phyloP scores from a whole-genome alignment of 1,140 invertebrate species.

The Papilio machaon region DNA sequence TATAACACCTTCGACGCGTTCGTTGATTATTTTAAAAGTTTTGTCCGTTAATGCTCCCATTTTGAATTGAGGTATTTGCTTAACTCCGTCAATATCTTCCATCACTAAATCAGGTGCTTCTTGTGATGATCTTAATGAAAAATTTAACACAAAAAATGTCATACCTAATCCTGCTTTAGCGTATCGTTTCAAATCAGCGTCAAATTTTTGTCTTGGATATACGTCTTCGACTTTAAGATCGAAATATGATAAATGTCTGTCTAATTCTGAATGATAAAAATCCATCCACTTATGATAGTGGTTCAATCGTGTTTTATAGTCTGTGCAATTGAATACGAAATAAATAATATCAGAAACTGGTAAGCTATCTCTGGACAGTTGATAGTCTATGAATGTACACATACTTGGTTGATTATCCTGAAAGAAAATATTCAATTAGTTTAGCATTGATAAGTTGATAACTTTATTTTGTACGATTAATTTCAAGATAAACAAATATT shows the following conservation, averaged over 20 bases:
- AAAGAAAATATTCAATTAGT: conserved; percentile 39
- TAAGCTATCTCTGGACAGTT: conserved; percentile 40
- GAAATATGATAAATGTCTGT: conserved; percentile 42
- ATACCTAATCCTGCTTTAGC: conserved; percentile 37
- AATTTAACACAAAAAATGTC: conserved; percentile 33
- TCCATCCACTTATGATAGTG: conserved; percentile 55
- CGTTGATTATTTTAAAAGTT: conserved; percentile 24
- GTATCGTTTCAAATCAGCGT: conserved; percentile 51
- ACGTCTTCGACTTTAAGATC: conserved; percentile 44
- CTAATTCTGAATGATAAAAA: conserved; percentile 49
- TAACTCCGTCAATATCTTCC: not conserved
- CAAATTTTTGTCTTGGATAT: conserved; percentile 47
- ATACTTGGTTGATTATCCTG: conserved; percentile 44
- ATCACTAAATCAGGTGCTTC: conserved; percentile 20
- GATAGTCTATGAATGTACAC: conserved; percentile 53
- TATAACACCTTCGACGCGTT: conserved; percentile 36
- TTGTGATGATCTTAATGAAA: not conserved
- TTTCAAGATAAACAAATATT: not conserved
- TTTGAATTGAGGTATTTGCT: not conserved
- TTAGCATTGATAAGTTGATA: not conserved
- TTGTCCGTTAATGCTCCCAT: not conserved
- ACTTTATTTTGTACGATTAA: no score
- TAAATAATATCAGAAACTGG: conserved; percentile 49
- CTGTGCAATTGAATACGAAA: conserved; percentile 51
- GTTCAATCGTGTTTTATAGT: conserved; percentile 41